Base-by-base conservation (phyloP, 2,113 vertebrate genomes). In the Erpornis zantholeuca region DNA sequence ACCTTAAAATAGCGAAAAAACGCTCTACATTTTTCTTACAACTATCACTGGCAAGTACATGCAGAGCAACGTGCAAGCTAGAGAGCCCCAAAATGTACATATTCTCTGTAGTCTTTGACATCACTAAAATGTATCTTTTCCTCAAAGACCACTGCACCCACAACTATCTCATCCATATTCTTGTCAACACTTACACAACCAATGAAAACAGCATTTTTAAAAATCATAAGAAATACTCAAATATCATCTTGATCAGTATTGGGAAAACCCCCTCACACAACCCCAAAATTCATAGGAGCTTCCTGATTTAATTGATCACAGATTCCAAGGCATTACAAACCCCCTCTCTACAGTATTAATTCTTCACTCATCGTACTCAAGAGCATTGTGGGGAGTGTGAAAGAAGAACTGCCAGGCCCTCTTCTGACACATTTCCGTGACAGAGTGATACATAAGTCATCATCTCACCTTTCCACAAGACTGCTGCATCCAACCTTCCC, bases 381-480 rank as follows among this genome's bases (percentile, higher is more conserved):
- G 54, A 56, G 59, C 54, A 15, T 27, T 9, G 45, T 3, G 29
- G 40, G 45, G 68, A 36, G 42, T 0, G n/a, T 15, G 77, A 64
- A 59, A 61, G 54, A n/a, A 89, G 86, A 57, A 60, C 69, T 42
- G 61, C 44, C 88, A 86, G 85, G 85, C 47, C 61, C 71, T 95
- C 71, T 60, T 80, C 84, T 63, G 60, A 52, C 4, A 49, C 90
- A 86, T 9, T 93, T 78, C 45, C 85, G 69, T 88, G 85, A 66
- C 79, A 66, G 92, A 93, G 82, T 73, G 84, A 95, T 54, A 77
- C 70, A 20, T 61, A 91, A 94, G 70, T 94, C 92, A 94, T 69
- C 82, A 59, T 33, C 86, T 81, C 96, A 90, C 91, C 95, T 90
- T 82, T 81, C 68, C 56, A 28, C 19, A 31, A 82, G 49, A 45